Conservation (phyloP, 1,140 invertebrate genomes). For the Protaetia brevitarsis region DNA sequence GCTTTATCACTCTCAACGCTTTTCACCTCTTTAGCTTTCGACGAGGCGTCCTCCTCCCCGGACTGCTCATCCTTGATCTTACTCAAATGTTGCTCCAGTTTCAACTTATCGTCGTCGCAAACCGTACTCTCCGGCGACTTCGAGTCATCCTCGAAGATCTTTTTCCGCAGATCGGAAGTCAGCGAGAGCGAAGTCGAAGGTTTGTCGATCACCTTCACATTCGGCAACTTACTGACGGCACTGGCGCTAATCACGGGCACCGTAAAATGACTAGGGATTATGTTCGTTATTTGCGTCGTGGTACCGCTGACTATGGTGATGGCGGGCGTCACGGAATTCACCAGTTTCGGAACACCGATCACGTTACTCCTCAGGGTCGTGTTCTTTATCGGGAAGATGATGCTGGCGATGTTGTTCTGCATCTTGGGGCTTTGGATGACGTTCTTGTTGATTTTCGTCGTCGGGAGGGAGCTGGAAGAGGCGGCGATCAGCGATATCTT, state of each 20-base stretch:
- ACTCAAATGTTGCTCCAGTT: slow-evolving; percentile 22
- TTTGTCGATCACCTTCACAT: slow-evolving; percentile 50
- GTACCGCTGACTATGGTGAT: slow-evolving; percentile 45
- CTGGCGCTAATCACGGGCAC: slow-evolving; percentile 47
- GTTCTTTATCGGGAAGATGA: slow-evolving; percentile 42
- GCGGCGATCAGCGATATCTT: slow-evolving; percentile 38
- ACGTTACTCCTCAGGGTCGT: slow-evolving; percentile 38
- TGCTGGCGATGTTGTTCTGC: slow-evolving; percentile 38
- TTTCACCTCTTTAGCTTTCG: background rate
- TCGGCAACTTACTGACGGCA: slow-evolving; percentile 45
- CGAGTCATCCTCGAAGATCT: slow-evolving; percentile 62
- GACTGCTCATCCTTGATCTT: slow-evolving; percentile 32
- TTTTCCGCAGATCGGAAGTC: slow-evolving; percentile 57
- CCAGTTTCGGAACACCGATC: slow-evolving; percentile 40
- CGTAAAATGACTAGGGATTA: slow-evolving; percentile 43
- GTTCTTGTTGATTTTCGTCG: background rate
- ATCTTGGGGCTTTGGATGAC: slow-evolving; percentile 32
- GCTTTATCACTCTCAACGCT: background rate
- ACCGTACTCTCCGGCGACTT: slow-evolving; percentile 56
- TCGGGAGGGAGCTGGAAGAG: slow-evolving; percentile 22
- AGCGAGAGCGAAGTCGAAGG: slow-evolving; percentile 55
- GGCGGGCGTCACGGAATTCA: slow-evolving; percentile 35
- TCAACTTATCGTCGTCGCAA: slow-evolving; percentile 49
- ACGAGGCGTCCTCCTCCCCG: background rate
- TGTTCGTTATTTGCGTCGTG: slow-evolving; percentile 44